Evolutionary conservation across 2,797 vertebrate species (phyloP).

Genomic region (Jordanella pulchra): DNA sequence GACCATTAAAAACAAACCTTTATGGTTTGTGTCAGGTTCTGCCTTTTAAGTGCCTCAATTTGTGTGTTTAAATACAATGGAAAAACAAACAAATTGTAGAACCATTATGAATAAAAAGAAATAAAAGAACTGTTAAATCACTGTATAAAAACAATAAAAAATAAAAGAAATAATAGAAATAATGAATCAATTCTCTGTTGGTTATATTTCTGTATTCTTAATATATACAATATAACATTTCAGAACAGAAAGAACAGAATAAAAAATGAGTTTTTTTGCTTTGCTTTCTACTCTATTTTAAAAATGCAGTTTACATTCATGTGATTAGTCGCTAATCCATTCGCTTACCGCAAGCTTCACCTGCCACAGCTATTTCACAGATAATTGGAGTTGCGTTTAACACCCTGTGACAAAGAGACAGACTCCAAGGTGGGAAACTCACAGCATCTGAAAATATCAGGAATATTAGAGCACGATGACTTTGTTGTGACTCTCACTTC

Average conservation of each 20-base stretch:
- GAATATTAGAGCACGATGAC: slow-evolving; percentile 70
- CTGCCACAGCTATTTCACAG: slow-evolving; percentile 73
- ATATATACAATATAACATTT: background rate
- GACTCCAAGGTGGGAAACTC: slow-evolving; percentile 55
- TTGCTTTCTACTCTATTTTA: slow-evolving; percentile 7
- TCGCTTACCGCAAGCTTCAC: slow-evolving; percentile 27
- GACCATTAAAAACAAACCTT: no score
- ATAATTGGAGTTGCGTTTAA: slow-evolving; percentile 74
- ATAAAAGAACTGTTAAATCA: slow-evolving; percentile 4
- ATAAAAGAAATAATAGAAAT: background rate
- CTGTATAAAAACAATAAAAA: background rate
- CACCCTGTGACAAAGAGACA: slow-evolving; percentile 68
- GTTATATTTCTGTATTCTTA: background rate
- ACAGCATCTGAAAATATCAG: slow-evolving; percentile 73
- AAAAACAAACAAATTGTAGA: background rate
- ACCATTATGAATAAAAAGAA: slow-evolving; percentile 1
- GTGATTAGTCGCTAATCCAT: slow-evolving; percentile 24
- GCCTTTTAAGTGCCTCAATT: background rate
- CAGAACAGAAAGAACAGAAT: slow-evolving; percentile 1
- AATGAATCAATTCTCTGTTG: background rate
- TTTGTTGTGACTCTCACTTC: slow-evolving; percentile 74
- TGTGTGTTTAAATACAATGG: slow-evolving; percentile 12
- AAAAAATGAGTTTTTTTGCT: background rate
- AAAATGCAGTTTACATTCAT: slow-evolving; percentile 23
- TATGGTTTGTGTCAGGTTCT: background rate